Conservation (phyloP, 1,140 invertebrate species). For the Tribolium madens region DNA sequence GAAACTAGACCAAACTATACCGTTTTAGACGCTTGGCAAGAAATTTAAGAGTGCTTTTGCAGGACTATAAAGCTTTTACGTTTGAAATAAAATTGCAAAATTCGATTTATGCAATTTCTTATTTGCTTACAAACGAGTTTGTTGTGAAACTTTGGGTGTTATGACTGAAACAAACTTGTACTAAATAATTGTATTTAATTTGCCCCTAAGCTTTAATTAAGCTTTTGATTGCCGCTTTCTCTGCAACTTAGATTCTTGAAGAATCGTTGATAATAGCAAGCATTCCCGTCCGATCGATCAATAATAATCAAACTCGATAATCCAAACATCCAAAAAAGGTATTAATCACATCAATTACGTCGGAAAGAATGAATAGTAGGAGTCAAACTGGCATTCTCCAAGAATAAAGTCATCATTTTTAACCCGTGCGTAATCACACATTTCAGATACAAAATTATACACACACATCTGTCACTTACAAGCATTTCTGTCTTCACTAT, state of each 20-base stretch:
- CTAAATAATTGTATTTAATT: background rate
- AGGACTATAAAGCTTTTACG: too few species aligned
- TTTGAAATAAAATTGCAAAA: too few species aligned
- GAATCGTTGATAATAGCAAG: slow-evolving; percentile 2
- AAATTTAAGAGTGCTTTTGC: too few species aligned
- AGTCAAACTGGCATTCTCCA: slow-evolving; percentile 41
- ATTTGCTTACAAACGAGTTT: too few species aligned
- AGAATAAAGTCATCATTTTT: slow-evolving; percentile 61
- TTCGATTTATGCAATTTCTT: too few species aligned
- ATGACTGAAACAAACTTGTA: too few species aligned
- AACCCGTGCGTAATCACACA: slow-evolving; percentile 57
- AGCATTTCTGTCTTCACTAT: slow-evolving; percentile 61
- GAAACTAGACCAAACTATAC: too few species aligned
- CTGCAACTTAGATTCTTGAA: background rate
- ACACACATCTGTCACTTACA: slow-evolving; percentile 61
- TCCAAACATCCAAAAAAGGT: slow-evolving; percentile 51
- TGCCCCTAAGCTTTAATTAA: background rate
- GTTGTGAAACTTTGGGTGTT: too few species aligned
- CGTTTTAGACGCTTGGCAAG: too few species aligned
- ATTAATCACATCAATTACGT: slow-evolving; percentile 54
- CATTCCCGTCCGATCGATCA: slow-evolving; percentile 45
- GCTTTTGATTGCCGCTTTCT: background rate
- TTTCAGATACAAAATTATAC: slow-evolving; percentile 59
- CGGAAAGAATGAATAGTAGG: slow-evolving; percentile 28
- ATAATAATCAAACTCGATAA: slow-evolving; percentile 51